A percentile compares a stretch with the other conserved stretches of the same genome.
Conservation (phyloP, 2,113 vertebrate species). For the Eurystomus gularis region DNA sequence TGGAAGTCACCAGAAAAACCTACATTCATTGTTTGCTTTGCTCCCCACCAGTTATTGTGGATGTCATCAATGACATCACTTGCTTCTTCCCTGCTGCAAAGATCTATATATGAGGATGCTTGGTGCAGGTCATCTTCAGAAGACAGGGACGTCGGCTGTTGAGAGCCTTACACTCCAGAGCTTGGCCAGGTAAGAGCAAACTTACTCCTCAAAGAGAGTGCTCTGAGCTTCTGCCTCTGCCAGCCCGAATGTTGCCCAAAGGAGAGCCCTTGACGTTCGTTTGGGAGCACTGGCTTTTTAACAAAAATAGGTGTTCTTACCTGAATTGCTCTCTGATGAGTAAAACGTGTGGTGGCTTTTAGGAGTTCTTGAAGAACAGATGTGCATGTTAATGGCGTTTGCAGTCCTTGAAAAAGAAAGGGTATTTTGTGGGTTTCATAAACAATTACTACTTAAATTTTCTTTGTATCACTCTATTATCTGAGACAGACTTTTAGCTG, state of each 20-base stretch:
- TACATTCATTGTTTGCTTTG: conserved; percentile 42
- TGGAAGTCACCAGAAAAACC: conserved; percentile 56
- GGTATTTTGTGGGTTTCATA: neutral
- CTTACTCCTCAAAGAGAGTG: neutral
- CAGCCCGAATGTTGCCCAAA: neutral
- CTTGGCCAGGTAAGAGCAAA: conserved; percentile 15
- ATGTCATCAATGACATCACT: neutral
- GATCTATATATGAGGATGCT: conserved; percentile 33
- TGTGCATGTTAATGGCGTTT: accelerated
- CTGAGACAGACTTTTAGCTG: neutral
- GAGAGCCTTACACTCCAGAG: neutral
- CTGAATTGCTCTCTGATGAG: neutral
- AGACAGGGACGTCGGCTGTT: neutral
- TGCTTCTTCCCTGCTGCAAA: neutral
- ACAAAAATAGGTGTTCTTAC: neutral
- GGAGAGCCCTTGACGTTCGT: neutral
- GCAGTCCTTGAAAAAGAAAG: neutral
- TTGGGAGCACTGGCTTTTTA: neutral
- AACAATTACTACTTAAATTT: conserved; percentile 1
- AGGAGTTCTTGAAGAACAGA: neutral
- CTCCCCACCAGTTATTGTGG: neutral
- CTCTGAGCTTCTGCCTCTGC: neutral
- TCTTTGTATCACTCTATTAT: neutral
- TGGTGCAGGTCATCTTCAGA: neutral
- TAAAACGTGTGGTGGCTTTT: neutral